Percentiles rank a stretch among this genome's conserved stretches.
Conservation (phyloP, 2,797 vertebrate species). For the Coranthus polyacanthus region DNA sequence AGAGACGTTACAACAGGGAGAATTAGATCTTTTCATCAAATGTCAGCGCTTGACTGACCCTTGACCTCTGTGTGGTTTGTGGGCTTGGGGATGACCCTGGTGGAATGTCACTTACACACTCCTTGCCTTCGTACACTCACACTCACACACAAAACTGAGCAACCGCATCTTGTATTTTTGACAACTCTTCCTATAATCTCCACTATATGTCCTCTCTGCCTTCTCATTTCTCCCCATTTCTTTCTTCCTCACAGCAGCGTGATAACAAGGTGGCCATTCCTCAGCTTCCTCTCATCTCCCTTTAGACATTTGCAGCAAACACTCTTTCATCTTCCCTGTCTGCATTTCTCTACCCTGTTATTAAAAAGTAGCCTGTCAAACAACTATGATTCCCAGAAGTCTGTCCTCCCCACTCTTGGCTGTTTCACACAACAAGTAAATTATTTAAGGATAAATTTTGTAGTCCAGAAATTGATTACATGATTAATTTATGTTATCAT, state of each 20-base stretch:
- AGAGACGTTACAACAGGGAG: background rate
- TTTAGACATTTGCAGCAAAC: constrained; percentile 54
- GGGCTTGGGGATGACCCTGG: constrained; percentile 58
- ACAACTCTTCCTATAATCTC: constrained; percentile 38
- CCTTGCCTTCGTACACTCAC: background rate
- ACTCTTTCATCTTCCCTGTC: constrained; percentile 66
- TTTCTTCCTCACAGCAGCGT: constrained; percentile 17
- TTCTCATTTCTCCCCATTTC: constrained; percentile 14
- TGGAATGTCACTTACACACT: constrained; percentile 60
- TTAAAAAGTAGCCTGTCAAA: constrained; percentile 63
- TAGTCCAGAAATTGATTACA: constrained; percentile 63
- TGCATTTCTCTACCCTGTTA: constrained; percentile 47
- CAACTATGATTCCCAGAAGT: constrained; percentile 59
- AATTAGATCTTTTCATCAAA: constrained; percentile 49
- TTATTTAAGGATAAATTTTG: constrained; percentile 73
- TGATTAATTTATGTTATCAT: constrained; percentile 72
- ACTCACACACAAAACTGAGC: too few relatives aligned
- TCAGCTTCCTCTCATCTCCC: constrained; percentile 58
- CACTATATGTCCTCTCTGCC: constrained; percentile 8
- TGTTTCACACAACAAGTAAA: constrained; percentile 69
- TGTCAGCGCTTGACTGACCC: constrained; percentile 64
- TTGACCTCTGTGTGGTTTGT: constrained; percentile 56
- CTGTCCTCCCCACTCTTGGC: constrained; percentile 45
- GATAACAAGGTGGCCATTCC: constrained; percentile 58
- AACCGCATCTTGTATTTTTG: constrained; percentile 28